These are phyloP conservation scores for Cephalopterus ornatus DNA, from an alignment of 2,113 vertebrate genomes.

Conservation along the genomic window DNA sequence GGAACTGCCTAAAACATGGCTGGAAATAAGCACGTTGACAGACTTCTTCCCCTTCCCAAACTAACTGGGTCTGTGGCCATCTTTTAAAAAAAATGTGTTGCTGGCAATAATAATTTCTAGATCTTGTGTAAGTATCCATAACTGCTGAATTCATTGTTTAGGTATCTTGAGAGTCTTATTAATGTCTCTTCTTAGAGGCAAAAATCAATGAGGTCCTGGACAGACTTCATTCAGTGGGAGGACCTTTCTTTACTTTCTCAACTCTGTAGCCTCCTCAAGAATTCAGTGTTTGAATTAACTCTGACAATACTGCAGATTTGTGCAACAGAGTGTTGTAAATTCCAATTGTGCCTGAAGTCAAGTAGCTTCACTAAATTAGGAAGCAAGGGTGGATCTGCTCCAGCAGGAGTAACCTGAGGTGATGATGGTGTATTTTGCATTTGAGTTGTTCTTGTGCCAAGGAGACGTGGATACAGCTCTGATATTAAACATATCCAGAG, in stretches of 20 bases:
- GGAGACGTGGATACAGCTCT: neutral
- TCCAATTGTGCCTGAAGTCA: neutral
- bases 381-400: neutral
- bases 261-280: neutral
- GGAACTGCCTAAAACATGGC: neutral
- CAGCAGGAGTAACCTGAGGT: neutral
- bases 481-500: neutral
- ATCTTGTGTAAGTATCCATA: neutral
- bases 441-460: neutral
- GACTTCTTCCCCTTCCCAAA: neutral
- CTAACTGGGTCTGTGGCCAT: neutral
- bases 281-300: neutral
- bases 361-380: neutral
- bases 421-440: neutral
- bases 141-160: neutral
- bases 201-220: neutral
- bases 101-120: neutral
- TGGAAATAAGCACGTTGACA: neutral
- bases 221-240: neutral
- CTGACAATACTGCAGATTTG: neutral
- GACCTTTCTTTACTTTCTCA: neutral
- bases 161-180: neutral
- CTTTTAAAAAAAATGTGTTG: neutral
- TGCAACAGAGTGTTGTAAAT: neutral
- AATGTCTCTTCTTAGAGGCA: neutral